Conservation (phyloP, 2,797 vertebrate genomes). For the Bradypodion pumilum region DNA sequence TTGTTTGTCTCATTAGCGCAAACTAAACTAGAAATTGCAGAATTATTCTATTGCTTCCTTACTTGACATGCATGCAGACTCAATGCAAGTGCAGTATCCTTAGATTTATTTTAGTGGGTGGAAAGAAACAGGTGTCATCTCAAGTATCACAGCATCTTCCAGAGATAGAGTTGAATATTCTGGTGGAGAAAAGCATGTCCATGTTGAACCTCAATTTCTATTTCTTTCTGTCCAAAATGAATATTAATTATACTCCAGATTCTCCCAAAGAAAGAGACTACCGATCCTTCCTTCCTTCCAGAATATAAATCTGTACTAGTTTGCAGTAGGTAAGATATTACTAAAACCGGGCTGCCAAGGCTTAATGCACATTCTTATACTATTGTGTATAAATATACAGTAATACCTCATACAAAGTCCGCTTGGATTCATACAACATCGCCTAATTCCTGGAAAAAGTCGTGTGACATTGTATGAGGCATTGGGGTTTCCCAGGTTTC, state of each 20-base stretch:
- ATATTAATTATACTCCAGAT: background rate
- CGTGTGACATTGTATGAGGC: too few species aligned
- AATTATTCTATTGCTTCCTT: too few species aligned
- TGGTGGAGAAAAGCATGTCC: background rate
- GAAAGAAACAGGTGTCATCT: background rate
- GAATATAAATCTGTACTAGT: background rate
- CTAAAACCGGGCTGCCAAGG: background rate
- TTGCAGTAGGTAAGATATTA: background rate
- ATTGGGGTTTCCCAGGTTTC: too few species aligned
- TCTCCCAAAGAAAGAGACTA: background rate
- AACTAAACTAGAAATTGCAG: too few species aligned
- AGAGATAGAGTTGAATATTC: background rate
- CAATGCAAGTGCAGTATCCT: too few species aligned
- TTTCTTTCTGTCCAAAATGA: background rate
- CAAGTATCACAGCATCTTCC: background rate
- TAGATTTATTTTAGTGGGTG: background rate
- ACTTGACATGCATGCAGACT: background rate
- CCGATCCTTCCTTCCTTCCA: background rate
- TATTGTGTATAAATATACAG: background rate
- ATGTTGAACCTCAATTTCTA: background rate
- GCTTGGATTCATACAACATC: too few species aligned
- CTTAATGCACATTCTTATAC: background rate
- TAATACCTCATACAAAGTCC: too few species aligned
- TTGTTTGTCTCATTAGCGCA: too few species aligned
- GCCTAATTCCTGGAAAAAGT: too few species aligned